These are phyloP conservation scores for Tautogolabrus adspersus DNA, from an alignment of 2,113 vertebrate genomes.

Conservation along the genomic window DNA sequence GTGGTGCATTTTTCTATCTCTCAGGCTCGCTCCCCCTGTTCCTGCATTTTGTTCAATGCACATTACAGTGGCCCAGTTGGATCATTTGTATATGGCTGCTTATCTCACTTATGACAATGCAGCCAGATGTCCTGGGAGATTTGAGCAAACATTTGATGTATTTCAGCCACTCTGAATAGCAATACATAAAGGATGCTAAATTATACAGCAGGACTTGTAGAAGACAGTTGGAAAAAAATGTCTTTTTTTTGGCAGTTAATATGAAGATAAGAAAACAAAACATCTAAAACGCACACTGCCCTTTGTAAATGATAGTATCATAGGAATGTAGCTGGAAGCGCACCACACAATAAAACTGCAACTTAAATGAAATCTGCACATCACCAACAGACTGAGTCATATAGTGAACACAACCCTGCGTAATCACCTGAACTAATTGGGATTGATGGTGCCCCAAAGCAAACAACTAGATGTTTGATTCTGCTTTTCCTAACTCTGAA, in stretches of 20 bases:
- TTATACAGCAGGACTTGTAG: conserved; percentile 33
- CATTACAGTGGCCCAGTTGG: conserved; percentile 20
- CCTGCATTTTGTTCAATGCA: conserved; percentile 33
- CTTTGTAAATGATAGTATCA: conserved; percentile 40
- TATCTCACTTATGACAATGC: conserved; percentile 65
- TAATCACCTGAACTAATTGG: neutral
- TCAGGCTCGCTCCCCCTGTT: neutral
- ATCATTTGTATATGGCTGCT: conserved; percentile 49
- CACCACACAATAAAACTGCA: conserved; percentile 23
- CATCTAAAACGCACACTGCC: conserved; percentile 33
- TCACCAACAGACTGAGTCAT: conserved; percentile 5
- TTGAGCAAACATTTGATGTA: conserved; percentile 51
- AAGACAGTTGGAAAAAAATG: conserved; percentile 28
- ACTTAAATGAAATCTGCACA: conserved; percentile 26
- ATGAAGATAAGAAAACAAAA: conserved; percentile 51
- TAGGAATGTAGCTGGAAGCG: neutral
- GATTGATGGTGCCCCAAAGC: neutral
- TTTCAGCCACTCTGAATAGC: conserved; percentile 43
- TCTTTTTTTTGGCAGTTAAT: conserved; percentile 52
- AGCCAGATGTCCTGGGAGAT: conserved; percentile 60
- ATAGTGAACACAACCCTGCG: neutral
- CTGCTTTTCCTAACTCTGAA: neutral
- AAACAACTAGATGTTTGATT: neutral
- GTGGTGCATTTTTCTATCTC: conserved; percentile 5
- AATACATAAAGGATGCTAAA: conserved; percentile 31